Evolutionary conservation across 2,797 vertebrate genomes (phyloP).

Genomic region (Ceryle rudis): DNA sequence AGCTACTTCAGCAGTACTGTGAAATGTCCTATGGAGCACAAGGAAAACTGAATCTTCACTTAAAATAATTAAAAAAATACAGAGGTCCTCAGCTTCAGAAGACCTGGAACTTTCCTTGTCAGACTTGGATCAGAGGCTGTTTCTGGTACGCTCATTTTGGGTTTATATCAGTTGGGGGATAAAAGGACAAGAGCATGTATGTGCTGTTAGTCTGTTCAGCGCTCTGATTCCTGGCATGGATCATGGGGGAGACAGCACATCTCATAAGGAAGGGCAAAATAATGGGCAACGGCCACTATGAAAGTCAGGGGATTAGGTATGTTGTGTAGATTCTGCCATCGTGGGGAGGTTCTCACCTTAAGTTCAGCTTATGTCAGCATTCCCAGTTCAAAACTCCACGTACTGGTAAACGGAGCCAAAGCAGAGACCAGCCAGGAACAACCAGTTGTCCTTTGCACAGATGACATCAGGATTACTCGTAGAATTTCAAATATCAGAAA

Average conservation of each 20-base stretch:
- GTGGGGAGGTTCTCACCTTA: background rate
- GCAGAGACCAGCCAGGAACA: background rate
- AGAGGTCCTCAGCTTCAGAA: background rate
- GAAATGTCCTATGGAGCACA: background rate
- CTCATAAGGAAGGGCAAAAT: background rate
- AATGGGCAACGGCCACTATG: too few species aligned
- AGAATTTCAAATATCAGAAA: background rate
- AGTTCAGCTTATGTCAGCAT: background rate
- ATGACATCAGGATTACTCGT: background rate
- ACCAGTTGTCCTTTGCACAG: background rate
- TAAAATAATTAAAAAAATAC: too few species aligned
- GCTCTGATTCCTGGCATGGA: background rate
- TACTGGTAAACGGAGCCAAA: background rate
- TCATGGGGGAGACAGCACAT: background rate
- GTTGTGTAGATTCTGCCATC: background rate
- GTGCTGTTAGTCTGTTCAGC: background rate
- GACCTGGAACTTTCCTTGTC: background rate
- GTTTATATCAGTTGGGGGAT: background rate
- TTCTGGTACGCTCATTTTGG: fast-evolving
- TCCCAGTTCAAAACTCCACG: background rate
- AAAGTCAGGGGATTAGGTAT: background rate
- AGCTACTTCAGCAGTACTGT: background rate
- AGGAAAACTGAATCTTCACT: background rate
- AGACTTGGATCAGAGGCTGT: background rate
- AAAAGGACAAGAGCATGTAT: background rate